These are phyloP conservation scores for Conus canariensis DNA, from an alignment of 2,888 invertebrate genomes.

Conservation along the genomic window DNA sequence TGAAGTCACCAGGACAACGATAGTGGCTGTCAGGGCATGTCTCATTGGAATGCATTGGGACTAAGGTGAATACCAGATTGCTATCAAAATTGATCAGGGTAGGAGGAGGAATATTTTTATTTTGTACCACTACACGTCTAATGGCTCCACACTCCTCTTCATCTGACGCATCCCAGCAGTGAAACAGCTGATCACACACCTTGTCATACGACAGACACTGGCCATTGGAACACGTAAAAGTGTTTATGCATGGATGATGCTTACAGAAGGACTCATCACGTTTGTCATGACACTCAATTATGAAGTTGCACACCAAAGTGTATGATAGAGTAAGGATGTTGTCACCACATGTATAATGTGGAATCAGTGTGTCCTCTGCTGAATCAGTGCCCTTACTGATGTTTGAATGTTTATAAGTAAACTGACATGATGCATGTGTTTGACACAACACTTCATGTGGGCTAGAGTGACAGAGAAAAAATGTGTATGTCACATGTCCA, in stretches of 20 bases:
- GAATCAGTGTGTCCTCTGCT: background rate
- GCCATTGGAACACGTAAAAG: background rate
- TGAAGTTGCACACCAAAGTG: background rate
- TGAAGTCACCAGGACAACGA: background rate
- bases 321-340: background rate
- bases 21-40: slow-evolving; percentile 13
- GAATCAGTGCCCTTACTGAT: too few species aligned
- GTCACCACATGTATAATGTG: background rate
- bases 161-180: background rate
- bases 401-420: too few species aligned
- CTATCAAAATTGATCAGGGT: background rate
- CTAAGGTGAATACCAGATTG: background rate
- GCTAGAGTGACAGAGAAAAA: background rate
- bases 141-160: background rate
- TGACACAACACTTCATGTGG: background rate
- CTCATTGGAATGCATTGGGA: background rate
- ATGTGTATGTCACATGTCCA: background rate
- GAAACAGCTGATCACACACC: background rate
- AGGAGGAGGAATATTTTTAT: background rate
- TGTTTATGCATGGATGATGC: background rate
- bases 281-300: background rate
- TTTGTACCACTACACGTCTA: background rate
- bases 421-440: background rate
- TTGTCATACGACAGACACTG: slow-evolving; percentile 7
- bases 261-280: background rate